Evolutionary conservation across 2,113 vertebrate species (phyloP).

Genomic region (Ardeotis arabs): DNA sequence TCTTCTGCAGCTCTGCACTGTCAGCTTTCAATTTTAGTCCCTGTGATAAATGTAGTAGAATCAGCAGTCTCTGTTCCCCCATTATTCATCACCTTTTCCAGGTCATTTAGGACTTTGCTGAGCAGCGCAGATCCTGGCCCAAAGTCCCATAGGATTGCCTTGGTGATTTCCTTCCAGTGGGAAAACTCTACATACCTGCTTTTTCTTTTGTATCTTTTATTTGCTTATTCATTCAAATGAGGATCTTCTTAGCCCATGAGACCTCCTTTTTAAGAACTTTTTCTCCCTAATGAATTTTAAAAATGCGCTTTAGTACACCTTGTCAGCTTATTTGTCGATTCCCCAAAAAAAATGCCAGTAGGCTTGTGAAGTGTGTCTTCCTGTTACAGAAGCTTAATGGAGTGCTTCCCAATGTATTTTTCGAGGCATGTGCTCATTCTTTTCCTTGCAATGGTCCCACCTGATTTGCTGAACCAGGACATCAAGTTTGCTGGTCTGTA

Average conservation of each 20-base stretch:
- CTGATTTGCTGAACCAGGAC: not conserved
- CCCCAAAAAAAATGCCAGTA: not conserved
- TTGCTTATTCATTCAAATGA: not conserved
- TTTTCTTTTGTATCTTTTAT: not conserved
- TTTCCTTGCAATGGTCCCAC: not conserved
- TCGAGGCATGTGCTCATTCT: not conserved
- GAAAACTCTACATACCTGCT: not conserved
- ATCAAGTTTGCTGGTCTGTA: not conserved
- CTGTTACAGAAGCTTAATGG: not conserved
- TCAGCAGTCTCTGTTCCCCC: constrained; percentile 20
- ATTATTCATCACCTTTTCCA: constrained; percentile 48
- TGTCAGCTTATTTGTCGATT: not conserved
- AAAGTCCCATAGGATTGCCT: not conserved
- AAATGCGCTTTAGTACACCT: not conserved
- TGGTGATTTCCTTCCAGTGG: not conserved
- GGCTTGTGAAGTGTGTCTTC: not conserved
- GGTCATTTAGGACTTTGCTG: constrained; percentile 51
- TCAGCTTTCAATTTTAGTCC: constrained; percentile 45
- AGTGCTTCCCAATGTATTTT: not conserved
- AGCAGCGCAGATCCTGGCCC: not conserved
- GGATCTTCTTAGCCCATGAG: not conserved
- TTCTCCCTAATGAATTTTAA: not conserved
- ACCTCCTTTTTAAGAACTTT: not conserved
- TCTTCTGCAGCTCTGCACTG: constrained; percentile 1
- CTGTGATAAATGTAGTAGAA: constrained; percentile 6